Percentiles rank a stretch among this genome's conserved stretches.
Conservation (phyloP, 1,140 invertebrate genomes). For the Hirudo medicinalis region DNA sequence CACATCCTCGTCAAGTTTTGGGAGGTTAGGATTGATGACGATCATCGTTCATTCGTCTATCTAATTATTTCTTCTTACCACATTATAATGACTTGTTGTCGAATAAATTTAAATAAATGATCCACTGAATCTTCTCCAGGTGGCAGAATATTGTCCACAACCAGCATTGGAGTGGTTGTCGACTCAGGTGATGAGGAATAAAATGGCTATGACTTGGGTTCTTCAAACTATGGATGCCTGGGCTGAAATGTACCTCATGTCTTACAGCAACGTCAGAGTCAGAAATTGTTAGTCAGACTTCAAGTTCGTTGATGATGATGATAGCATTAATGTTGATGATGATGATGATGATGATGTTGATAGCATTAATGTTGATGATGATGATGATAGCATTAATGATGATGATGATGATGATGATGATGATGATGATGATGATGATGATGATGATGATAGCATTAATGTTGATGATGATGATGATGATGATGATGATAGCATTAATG, state of each 20-base stretch:
- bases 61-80: background rate
- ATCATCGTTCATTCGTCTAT: background rate
- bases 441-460: background rate
- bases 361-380: too few relatives aligned
- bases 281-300: constrained; percentile 50
- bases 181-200: constrained; percentile 61
- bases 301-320: background rate
- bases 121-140: constrained; percentile 21
- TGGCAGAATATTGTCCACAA: constrained; percentile 72
- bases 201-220: constrained; percentile 73
- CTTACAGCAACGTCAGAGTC: constrained; percentile 68
- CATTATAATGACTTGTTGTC: background rate
- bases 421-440: too few relatives aligned
- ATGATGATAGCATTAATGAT: too few relatives aligned
- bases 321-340: too few relatives aligned
- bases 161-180: constrained; percentile 81
- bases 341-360: too few relatives aligned
- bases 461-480: background rate
- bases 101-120: background rate
- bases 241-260: constrained; percentile 76
- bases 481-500: too few relatives aligned
- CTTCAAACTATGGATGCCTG: constrained; percentile 70
- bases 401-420: too few relatives aligned
- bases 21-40: constrained; percentile 49
- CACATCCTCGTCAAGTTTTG: constrained; percentile 70